phyloP scores from a whole-genome alignment of 1,140 invertebrate species.

The Cyrtorhinus lividipennis region DNA sequence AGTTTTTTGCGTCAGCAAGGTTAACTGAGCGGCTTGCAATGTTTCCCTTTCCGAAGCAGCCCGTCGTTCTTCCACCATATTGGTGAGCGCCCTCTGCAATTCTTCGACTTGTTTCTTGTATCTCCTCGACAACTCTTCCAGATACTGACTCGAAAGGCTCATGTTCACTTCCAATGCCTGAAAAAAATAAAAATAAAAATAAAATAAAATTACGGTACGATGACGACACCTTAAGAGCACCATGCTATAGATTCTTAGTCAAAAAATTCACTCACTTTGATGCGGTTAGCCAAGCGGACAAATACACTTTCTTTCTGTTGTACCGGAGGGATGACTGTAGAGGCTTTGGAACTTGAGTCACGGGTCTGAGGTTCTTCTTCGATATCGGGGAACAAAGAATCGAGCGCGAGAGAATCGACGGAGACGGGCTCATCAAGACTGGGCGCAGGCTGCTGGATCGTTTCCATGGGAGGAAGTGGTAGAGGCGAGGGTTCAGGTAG shows the following conservation, averaged over 20 bases:
- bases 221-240: too few relatives aligned
- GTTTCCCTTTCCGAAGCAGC: slow-evolving; percentile 51
- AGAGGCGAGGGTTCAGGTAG: neutral
- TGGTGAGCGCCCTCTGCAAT: slow-evolving; percentile 62
- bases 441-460: neutral
- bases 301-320: slow-evolving; percentile 88
- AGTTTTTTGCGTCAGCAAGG: slow-evolving; percentile 37
- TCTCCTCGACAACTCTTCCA: slow-evolving; percentile 82
- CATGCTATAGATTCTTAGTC: neutral
- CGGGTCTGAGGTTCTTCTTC: slow-evolving; percentile 31
- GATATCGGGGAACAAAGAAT: slow-evolving; percentile 34
- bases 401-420: slow-evolving; percentile 31
- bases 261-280: slow-evolving; percentile 56
- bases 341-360: slow-evolving; percentile 24
- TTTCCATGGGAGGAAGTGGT: neutral
- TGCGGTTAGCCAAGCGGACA: slow-evolving; percentile 82
- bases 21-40: slow-evolving; percentile 42
- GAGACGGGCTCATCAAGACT: slow-evolving; percentile 8
- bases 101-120: slow-evolving; percentile 96
- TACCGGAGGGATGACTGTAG: slow-evolving; percentile 33
- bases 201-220: too few relatives aligned
- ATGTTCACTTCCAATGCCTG: slow-evolving; percentile 87
- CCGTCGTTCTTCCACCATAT: slow-evolving; percentile 54
- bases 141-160: slow-evolving; percentile 85
- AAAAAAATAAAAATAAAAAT: slow-evolving; percentile 28